A percentile compares a stretch with the other conserved stretches of the same genome.
phyloP scores from a whole-genome alignment of 2,797 vertebrate genomes.

The Monodelphis domestica region DNA sequence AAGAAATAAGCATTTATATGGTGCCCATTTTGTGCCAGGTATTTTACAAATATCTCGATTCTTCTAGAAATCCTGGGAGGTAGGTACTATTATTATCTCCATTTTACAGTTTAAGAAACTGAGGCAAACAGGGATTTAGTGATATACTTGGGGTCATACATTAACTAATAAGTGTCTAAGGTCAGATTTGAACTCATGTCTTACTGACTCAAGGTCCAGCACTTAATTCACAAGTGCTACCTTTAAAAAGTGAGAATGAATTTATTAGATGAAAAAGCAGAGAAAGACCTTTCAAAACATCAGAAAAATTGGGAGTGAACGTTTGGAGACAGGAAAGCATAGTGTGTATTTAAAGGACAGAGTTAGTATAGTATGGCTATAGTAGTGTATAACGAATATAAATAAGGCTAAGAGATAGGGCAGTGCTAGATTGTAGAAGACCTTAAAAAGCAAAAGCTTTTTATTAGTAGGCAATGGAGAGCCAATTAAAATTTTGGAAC shows the following conservation, averaged over 20 bases:
- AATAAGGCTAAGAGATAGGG: neutral
- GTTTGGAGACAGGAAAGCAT: neutral
- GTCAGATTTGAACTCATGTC: neutral
- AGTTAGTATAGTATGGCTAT: neutral
- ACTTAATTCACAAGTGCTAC: neutral
- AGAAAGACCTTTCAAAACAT: neutral
- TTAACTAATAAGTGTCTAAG: neutral
- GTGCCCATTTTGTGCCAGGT: neutral
- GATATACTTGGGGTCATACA: neutral
- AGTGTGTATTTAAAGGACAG: neutral
- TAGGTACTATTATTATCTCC: neutral
- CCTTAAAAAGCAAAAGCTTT: neutral
- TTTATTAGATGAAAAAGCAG: neutral
- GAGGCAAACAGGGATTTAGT: neutral
- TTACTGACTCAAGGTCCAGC: neutral
- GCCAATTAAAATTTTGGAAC: neutral
- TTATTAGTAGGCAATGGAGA: neutral
- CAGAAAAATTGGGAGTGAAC: neutral
- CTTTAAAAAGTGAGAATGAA: neutral
- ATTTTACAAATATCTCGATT: neutral
- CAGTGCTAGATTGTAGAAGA: neutral
- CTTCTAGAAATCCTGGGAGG: neutral
- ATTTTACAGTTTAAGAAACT: neutral
- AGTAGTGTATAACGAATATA: neutral
- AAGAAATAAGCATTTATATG: neutral